Conservation (phyloP, 2,888 invertebrate species). For the Hyppa rectilinea region DNA sequence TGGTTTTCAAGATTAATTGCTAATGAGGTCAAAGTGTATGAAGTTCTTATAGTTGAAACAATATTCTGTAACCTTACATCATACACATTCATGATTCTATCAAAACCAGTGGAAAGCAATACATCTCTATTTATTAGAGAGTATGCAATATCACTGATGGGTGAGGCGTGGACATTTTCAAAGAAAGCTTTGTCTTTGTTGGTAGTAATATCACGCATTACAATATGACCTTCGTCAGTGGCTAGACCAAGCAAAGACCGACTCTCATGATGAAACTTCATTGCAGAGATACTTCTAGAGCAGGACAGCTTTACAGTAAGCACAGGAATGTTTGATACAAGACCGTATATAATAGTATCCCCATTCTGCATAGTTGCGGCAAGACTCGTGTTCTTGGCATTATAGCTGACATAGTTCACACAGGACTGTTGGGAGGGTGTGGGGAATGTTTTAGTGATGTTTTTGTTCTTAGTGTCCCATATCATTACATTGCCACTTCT, state of each 20-base stretch:
- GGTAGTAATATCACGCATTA: conserved; percentile 84
- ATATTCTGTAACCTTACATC: conserved; percentile 88
- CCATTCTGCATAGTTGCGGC: conserved; percentile 88
- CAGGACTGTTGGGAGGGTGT: conserved; percentile 81
- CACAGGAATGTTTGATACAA: conserved; percentile 87
- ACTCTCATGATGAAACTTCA: conserved; percentile 88
- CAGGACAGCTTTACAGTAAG: conserved; percentile 82
- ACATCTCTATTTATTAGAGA: conserved; percentile 90
- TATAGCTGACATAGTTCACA: conserved; percentile 85
- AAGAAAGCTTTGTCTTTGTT: conserved; percentile 87
- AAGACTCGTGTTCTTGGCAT: conserved; percentile 86
- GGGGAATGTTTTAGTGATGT: conserved; percentile 86
- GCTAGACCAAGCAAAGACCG: conserved; percentile 85
- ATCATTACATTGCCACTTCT: conserved; percentile 86
- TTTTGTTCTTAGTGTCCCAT: conserved; percentile 88
- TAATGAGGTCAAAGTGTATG: conserved; percentile 82
- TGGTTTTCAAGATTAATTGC: conserved; percentile 86
- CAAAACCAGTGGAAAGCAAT: conserved; percentile 89
- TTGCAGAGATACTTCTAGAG: conserved; percentile 85
- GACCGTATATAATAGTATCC: conserved; percentile 87
- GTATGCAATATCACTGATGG: conserved; percentile 90
- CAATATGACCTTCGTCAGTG: conserved; percentile 89
- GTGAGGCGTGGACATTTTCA: conserved; percentile 90
- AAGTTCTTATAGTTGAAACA: conserved; percentile 84
- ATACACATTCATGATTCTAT: conserved; percentile 90